phyloP scores from a whole-genome alignment of 2,113 vertebrate species.

The Eublepharis macularius region DNA sequence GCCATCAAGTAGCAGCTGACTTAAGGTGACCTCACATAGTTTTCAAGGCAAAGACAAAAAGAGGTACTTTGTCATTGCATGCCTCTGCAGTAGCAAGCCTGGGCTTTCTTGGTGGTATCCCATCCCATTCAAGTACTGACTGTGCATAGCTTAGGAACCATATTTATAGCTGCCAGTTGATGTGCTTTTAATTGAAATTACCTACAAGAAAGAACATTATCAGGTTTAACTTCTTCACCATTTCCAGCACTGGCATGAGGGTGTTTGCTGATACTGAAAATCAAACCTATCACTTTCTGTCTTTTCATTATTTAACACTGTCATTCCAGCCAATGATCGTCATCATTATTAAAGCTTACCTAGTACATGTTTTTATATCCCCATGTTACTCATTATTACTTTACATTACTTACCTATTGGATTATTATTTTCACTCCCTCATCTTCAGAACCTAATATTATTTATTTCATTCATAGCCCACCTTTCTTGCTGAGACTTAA shows the following conservation, averaged over 20 bases:
- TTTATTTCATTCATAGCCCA: no score
- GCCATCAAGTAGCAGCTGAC: no score
- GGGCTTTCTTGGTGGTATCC: no score
- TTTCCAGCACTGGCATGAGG: not conserved
- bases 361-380: constrained; percentile 7
- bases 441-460: not conserved
- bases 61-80: no score
- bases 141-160: no score
- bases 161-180: not conserved
- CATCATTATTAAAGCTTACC: not conserved
- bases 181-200: not conserved
- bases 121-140: no score
- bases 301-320: constrained; percentile 4
- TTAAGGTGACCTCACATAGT: no score
- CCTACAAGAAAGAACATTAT: not conserved
- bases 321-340: constrained; percentile 6
- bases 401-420: constrained; percentile 19
- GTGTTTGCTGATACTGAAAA: not conserved
- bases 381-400: not conserved
- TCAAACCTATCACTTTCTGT: not conserved
- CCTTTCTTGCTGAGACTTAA: no score
- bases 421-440: not conserved
- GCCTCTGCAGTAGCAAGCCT: no score
- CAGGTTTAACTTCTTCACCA: not conserved
- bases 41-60: no score